Evolutionary conservation across 2,888 invertebrate species (phyloP).

Genomic region (Agonopterix heracliana): DNA sequence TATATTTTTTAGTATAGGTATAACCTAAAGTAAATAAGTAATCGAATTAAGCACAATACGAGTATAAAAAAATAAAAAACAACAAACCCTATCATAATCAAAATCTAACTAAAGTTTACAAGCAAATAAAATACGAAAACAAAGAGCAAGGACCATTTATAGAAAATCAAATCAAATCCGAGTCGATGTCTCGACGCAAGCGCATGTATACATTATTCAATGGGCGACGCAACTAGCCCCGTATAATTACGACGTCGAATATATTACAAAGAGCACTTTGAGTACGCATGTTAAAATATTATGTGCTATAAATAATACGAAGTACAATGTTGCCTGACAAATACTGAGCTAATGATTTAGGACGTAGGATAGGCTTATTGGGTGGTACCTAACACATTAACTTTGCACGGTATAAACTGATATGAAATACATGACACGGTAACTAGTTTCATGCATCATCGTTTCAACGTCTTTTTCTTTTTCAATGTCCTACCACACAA

Average conservation of each 20-base stretch:
- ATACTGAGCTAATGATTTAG: slow-evolving; percentile 12
- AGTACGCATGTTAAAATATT: slow-evolving; percentile 37
- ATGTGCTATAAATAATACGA: slow-evolving; percentile 35
- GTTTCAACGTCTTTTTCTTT: too few relatives aligned
- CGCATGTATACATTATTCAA: slow-evolving; percentile 55
- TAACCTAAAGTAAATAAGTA: too few relatives aligned
- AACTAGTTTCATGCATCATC: too few relatives aligned
- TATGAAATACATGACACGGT: too few relatives aligned
- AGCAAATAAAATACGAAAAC: not conserved
- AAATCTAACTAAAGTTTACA: too few relatives aligned
- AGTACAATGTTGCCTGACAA: slow-evolving; percentile 28
- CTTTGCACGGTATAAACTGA: too few relatives aligned
- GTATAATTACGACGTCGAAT: slow-evolving; percentile 55
- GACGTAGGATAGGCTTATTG: not conserved
- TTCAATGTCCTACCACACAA: too few relatives aligned
- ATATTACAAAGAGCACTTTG: slow-evolving; percentile 37
- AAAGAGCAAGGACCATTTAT: slow-evolving; percentile 21
- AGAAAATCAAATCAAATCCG: slow-evolving; percentile 30
- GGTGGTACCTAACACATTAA: slow-evolving; percentile 2
- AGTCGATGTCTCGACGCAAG: slow-evolving; percentile 24
- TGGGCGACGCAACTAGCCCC: slow-evolving; percentile 35
- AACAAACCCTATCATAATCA: too few relatives aligned
- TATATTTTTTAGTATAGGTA: too few relatives aligned
- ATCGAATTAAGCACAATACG: too few relatives aligned
- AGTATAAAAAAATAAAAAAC: too few relatives aligned